A percentile compares a stretch with the other conserved stretches of the same genome.
Evolutionary conservation across 2,888 invertebrate genomes (phyloP).

Genomic region (Synanthedon myopaeformis): DNA sequence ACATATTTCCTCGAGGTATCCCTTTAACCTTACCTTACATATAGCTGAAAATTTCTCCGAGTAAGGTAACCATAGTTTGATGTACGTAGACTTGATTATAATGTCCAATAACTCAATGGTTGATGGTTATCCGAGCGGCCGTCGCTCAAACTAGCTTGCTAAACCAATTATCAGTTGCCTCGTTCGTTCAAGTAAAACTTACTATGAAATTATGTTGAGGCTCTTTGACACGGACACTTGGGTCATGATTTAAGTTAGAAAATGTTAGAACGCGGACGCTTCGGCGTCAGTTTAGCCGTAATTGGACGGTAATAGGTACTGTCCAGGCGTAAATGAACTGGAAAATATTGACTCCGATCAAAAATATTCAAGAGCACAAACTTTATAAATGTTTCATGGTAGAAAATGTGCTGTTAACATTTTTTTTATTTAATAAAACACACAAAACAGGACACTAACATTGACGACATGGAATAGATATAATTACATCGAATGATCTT

Average conservation of each 20-base stretch:
- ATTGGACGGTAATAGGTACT: background rate
- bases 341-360: background rate
- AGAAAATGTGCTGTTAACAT: too few relatives aligned
- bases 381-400: too few relatives aligned
- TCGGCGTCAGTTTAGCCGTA: background rate
- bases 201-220: slow-evolving; percentile 1
- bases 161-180: background rate
- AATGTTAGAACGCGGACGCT: background rate
- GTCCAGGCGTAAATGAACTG: background rate
- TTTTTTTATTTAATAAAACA: too few relatives aligned
- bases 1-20: too few relatives aligned
- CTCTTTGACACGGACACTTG: slow-evolving; percentile 37
- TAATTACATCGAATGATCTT: too few relatives aligned
- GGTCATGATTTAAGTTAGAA: slow-evolving; percentile 34
- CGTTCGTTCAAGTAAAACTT: background rate
- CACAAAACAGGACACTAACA: too few relatives aligned
- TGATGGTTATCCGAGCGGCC: background rate
- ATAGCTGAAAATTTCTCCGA: too few relatives aligned
- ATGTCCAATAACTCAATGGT: too few relatives aligned
- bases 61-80: too few relatives aligned
- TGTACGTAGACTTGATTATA: too few relatives aligned
- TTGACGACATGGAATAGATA: too few relatives aligned
- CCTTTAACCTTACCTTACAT: too few relatives aligned
- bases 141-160: background rate
- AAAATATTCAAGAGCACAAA: background rate